Percentiles rank a stretch among this genome's conserved stretches.
Conservation (phyloP, 2,113 vertebrate genomes). For the Ictidomys tridecemlineatus region DNA sequence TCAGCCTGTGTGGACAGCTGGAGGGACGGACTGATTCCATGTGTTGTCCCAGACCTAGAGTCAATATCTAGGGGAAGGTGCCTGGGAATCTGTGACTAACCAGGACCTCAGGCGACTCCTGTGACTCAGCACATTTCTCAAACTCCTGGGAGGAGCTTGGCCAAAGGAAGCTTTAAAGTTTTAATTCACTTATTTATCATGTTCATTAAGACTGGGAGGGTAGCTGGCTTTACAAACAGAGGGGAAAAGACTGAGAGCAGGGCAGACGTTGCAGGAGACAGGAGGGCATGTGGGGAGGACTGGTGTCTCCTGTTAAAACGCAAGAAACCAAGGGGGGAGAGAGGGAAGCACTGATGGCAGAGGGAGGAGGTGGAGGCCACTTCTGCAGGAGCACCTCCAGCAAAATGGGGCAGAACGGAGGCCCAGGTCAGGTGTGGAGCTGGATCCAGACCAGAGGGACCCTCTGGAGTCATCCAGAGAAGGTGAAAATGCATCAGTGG, state of each 20-base stretch:
- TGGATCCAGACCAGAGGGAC: not conserved
- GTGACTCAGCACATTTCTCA: not conserved
- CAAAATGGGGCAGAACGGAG: not conserved
- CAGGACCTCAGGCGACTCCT: not conserved
- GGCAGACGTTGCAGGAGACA: not conserved
- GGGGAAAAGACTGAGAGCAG: not conserved
- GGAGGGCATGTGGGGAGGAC: not conserved
- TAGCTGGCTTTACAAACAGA: not conserved
- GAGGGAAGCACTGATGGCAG: not conserved
- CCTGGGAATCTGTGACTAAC: not conserved
- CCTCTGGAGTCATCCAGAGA: fast-evolving
- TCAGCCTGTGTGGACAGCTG: not conserved
- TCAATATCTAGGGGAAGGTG: not conserved
- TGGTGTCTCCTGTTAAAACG: not conserved
- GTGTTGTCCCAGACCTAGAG: not conserved
- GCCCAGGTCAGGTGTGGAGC: not conserved
- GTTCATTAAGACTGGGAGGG: not conserved
- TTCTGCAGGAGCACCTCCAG: not conserved
- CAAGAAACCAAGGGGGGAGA: not conserved
- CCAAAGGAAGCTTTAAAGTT: not conserved
- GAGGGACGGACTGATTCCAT: not conserved
- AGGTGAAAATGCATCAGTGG: fast-evolving
- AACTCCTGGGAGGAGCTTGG: not conserved
- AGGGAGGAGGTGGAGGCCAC: not conserved
- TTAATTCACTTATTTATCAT: not conserved